Conservation (phyloP, 2,797 vertebrate genomes). For the Pyrocephalus nanus region DNA sequence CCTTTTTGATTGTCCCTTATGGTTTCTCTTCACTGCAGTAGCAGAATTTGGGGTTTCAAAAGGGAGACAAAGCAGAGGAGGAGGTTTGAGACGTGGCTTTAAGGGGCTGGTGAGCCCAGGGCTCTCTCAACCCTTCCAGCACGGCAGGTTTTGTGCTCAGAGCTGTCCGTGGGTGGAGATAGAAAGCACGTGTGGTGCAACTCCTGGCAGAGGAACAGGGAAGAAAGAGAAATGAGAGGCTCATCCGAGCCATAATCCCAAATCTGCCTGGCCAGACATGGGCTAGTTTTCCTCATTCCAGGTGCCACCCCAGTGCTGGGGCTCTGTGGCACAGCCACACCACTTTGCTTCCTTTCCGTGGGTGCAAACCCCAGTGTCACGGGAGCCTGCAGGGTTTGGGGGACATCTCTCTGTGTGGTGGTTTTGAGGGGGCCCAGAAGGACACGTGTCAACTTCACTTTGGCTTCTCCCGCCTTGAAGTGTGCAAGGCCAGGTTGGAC, state of each 20-base stretch:
- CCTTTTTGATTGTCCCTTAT: neutral
- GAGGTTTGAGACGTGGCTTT: neutral
- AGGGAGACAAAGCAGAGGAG: neutral
- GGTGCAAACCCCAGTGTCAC: fast-evolving
- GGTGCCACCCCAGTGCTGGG: neutral
- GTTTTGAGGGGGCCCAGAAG: neutral
- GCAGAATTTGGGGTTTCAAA: neutral
- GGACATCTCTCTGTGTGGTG: fast-evolving
- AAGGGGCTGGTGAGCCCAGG: neutral
- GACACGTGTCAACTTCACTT: fast-evolving
- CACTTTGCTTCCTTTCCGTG: fast-evolving
- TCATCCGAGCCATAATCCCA: neutral
- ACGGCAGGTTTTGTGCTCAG: fast-evolving
- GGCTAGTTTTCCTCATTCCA: neutral
- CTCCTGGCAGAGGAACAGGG: fast-evolving
- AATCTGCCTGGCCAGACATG: too few relatives aligned
- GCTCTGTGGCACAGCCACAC: neutral
- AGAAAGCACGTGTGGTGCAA: neutral
- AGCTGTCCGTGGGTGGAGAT: fast-evolving
- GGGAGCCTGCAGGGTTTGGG: neutral
- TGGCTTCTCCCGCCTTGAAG: neutral
- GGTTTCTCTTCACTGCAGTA: neutral
- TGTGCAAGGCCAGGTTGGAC: fast-evolving
- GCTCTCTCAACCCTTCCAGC: neutral
- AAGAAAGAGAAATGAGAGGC: neutral